Base-by-base conservation (phyloP, 2,113 vertebrate genomes). In the Periophthalmodon schlosseri region DNA sequence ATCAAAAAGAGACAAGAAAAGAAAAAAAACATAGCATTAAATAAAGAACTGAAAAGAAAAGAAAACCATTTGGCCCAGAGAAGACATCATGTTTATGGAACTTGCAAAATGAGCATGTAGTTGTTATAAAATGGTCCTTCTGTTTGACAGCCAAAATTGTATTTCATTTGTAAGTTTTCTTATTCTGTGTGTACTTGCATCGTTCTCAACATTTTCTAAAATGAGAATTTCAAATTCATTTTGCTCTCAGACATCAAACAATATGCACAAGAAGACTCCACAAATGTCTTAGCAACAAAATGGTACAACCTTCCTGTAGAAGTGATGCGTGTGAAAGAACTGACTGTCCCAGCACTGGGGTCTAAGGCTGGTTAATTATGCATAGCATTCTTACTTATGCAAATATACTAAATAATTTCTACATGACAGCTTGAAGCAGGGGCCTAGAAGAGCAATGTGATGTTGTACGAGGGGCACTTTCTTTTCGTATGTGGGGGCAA, bases 391-490 rank as follows among this genome's bases (percentile, higher is more conserved):
- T 93, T 91, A 93, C 88, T 92, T 91, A 93, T 93, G 92, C 92
- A 94, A 93, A 94, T 93, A 91, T 82, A 75, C 88, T 92, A 88
- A 93, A 93, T 93, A 87, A 93, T 95, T 94, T 94, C 89, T 90
- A 84, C 73, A 85, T 87, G 91, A 91, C 91, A 91, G 89, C 93
- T 93, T 88, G 88, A 85, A 91, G 92, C 78, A 52, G 86, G 85
- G 74, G 84, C 91, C 86, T 90, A 28, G 78, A 92, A 52, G 79
- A 92, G 71, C 61, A 69, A 81, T 89, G 84, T 93, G 86, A 81
- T 85, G 90, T 90, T 78, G 79, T 91, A 77, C 74, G 83, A 77
- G 81, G 72, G 73, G 81, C 69, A 76, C 77, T 85, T 83, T 78
- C 86, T 86, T 76, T 86, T 88, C 74, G 70, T 72, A 72, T 72